Conservation (phyloP, 2,888 invertebrate genomes). For the Acholoe squamosa region DNA sequence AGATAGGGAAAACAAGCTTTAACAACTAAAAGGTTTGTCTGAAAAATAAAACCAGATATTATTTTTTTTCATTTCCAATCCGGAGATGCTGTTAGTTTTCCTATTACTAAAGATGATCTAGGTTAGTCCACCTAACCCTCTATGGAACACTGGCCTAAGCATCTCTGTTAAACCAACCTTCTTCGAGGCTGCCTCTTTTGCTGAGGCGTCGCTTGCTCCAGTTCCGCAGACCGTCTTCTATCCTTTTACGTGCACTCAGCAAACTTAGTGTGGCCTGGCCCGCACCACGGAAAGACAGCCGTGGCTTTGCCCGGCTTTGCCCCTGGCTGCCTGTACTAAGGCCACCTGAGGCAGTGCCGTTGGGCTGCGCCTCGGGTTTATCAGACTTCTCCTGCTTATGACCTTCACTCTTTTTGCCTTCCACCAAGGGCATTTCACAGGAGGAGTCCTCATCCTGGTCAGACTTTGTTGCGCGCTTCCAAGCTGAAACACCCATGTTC, state of each 20-base stretch:
- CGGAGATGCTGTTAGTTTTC: no score
- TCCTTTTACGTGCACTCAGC: conserved; percentile 87
- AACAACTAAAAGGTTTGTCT: background rate
- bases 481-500: conserved; percentile 73
- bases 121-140: background rate
- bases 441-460: conserved; percentile 83
- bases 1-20: background rate
- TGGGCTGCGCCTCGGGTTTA: background rate
- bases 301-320: conserved; percentile 78
- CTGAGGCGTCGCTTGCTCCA: conserved; percentile 87
- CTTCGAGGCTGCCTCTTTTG: conserved; percentile 94
- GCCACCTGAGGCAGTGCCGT: background rate
- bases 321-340: conserved; percentile 76
- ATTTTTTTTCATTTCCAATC: background rate
- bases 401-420: conserved; percentile 32
- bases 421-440: conserved; percentile 72
- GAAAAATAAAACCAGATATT: background rate
- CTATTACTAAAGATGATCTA: no score
- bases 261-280: conserved; percentile 83
- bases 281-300: conserved; percentile 83
- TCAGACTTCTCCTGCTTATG: conserved; percentile 38
- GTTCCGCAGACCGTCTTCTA: conserved; percentile 92
- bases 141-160: background rate
- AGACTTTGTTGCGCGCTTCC: conserved; percentile 80
- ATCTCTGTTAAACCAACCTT: conserved; percentile 83